A percentile compares a stretch with the other conserved stretches of the same genome.
phyloP scores from a whole-genome alignment of 2,113 vertebrate genomes.

The Tamias sibiricus region DNA sequence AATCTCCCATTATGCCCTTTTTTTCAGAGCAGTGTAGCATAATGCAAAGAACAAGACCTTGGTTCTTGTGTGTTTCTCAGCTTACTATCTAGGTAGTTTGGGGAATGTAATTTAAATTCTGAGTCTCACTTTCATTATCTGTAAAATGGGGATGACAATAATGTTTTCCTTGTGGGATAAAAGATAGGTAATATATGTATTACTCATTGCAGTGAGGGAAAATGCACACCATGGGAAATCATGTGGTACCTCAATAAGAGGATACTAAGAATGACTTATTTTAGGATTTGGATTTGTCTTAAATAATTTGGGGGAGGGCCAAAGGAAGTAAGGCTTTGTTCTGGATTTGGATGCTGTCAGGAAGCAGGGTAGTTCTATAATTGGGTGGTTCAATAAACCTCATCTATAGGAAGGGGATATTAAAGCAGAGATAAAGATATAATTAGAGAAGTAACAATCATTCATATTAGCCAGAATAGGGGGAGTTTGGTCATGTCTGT shows the following conservation, averaged over 20 bases:
- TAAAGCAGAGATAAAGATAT: background rate
- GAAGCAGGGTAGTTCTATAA: background rate
- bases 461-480: background rate
- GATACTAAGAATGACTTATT: background rate
- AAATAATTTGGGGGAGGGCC: background rate
- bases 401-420: background rate
- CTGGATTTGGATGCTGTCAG: background rate
- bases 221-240: background rate
- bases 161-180: conserved; percentile 7
- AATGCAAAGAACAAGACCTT: conserved; percentile 22
- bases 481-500: background rate
- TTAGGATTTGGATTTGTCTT: background rate
- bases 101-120: conserved; percentile 35
- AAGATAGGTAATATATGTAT: background rate
- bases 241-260: background rate
- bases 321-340: conserved; percentile 7
- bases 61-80: conserved; percentile 24
- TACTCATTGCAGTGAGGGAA: background rate
- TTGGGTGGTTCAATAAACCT: conserved; percentile 3
- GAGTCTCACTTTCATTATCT: conserved; percentile 29
- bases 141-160: conserved; percentile 12
- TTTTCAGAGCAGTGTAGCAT: background rate
- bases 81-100: conserved; percentile 40
- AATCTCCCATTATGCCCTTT: background rate
- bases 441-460: background rate